These are phyloP conservation scores for Mirza zaza DNA, from an alignment of 2,113 vertebrate genomes.

Conservation along the genomic window DNA sequence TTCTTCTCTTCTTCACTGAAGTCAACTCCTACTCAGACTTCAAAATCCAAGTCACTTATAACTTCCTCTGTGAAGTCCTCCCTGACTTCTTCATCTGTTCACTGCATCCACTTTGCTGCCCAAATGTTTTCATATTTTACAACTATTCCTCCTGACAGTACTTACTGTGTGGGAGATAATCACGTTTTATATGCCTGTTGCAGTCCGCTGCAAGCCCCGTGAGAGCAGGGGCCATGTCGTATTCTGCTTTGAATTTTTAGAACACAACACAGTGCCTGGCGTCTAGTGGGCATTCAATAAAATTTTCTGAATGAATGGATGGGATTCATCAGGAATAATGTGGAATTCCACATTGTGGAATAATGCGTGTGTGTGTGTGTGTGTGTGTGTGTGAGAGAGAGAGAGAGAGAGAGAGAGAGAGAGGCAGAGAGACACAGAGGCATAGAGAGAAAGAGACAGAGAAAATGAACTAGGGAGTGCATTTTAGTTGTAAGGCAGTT, in stretches of 20 bases:
- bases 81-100: background rate
- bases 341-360: background rate
- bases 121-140: conserved; percentile 17
- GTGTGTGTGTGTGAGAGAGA: background rate
- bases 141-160: background rate
- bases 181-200: background rate
- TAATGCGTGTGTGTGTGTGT: background rate
- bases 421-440: background rate
- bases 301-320: background rate
- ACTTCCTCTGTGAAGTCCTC: background rate
- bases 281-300: background rate
- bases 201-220: background rate
- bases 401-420: background rate
- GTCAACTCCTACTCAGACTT: conserved; percentile 20
- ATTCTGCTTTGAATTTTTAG: background rate
- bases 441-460: background rate
- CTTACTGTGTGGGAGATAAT: background rate
- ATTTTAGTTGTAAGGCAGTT: background rate
- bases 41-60: background rate
- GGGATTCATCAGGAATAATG: background rate
- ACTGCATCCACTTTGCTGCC: background rate
- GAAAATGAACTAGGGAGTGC: background rate
- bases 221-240: background rate
- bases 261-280: background rate
- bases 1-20: conserved; percentile 25